Evolutionary conservation across 2,888 invertebrate genomes (phyloP), one percentile per base, ranked within the genome.

Genomic region (Dryomyza anilis): DNA sequence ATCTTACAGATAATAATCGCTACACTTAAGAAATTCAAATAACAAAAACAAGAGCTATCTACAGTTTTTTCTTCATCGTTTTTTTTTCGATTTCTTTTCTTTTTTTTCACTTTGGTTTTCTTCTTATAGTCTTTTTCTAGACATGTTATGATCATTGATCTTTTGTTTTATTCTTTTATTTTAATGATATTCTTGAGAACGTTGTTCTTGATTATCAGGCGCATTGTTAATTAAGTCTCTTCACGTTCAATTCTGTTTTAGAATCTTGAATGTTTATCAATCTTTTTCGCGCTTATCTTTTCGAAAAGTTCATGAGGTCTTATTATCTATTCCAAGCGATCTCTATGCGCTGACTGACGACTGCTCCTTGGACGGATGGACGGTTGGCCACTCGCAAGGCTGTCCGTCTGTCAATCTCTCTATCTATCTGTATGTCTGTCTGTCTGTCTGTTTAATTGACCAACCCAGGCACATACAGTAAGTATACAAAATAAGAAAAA

Each of bases 301-400:
- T 64, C 68, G 55, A 75, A 78, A 74, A 79, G 80, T 77, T 80
- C 80, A 80, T 72, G 73, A 74, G 80, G 78, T 80, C 74, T 71
- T 73, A 72, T 75, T 80, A 79, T 80, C 80, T 74, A 74, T 77
- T 72, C 71, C 72, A 70, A 72, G 75, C 78, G 79, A 80, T 80
- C 78, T 70, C 59, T 66, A 60, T 58, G 45, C 66, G 48, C 63
- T 36, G 50, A 7, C 50, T 50, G 27, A 2, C 23, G 23, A 25
- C 25, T 21, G 50, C 27, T 48, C 14, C 39, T 39, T 12, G 3
- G 12, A 7, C 7, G 12, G 39, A 3, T 39, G 12, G 7, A 12
- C 36, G 23, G 52, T 25, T 29, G 30, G n/a, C n/a, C n/a, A n/a
- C n/a, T n/a, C n/a, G n/a, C n/a, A n/a, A n/a, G n/a, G n/a, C n/a